Percentiles rank a stretch among this genome's conserved stretches.
These are phyloP conservation scores for Drosophila gunungcola DNA, from an alignment of 1,140 invertebrate species.

Conservation along the genomic window DNA sequence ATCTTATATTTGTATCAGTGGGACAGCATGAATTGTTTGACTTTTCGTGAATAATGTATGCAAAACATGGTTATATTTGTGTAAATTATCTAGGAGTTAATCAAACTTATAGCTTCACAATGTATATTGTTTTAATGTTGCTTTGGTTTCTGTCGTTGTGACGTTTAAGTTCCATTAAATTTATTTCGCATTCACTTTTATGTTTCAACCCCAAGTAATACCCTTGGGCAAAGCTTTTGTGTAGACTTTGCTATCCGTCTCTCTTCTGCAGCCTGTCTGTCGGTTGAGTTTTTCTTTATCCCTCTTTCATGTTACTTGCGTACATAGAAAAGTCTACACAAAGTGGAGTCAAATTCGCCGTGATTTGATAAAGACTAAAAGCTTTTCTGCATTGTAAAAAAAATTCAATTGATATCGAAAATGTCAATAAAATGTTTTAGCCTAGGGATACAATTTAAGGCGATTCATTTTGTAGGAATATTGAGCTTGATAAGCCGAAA, in stretches of 20 bases:
- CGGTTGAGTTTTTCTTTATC: slow-evolving; percentile 7
- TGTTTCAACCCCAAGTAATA: slow-evolving; percentile 43
- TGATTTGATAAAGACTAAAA: slow-evolving; percentile 5
- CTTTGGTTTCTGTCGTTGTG: slow-evolving; percentile 3
- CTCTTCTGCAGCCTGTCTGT: slow-evolving; percentile 2
- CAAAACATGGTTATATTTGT: not conserved
- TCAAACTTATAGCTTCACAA: too few relatives aligned
- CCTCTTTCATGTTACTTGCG: slow-evolving; percentile 4
- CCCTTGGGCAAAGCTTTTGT: slow-evolving; percentile 50
- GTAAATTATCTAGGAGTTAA: not conserved
- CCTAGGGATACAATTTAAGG: too few relatives aligned
- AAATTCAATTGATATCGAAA: slow-evolving; percentile 4
- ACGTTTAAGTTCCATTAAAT: slow-evolving; percentile 40
- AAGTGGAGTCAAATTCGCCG: slow-evolving; percentile 29
- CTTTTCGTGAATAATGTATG: not conserved
- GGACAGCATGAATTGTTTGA: slow-evolving; percentile 14
- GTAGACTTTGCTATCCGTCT: slow-evolving; percentile 43
- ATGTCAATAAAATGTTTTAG: too few relatives aligned
- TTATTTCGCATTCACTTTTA: slow-evolving; percentile 23
- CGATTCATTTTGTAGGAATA: too few relatives aligned
- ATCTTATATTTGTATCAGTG: slow-evolving; percentile 52
- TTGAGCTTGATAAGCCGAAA: too few relatives aligned
- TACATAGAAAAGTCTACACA: slow-evolving; percentile 46
- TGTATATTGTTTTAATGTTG: not conserved
- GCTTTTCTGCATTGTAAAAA: slow-evolving; percentile 54